phyloP scores from a whole-genome alignment of 2,888 invertebrate species.

The Buathra laborator region DNA sequence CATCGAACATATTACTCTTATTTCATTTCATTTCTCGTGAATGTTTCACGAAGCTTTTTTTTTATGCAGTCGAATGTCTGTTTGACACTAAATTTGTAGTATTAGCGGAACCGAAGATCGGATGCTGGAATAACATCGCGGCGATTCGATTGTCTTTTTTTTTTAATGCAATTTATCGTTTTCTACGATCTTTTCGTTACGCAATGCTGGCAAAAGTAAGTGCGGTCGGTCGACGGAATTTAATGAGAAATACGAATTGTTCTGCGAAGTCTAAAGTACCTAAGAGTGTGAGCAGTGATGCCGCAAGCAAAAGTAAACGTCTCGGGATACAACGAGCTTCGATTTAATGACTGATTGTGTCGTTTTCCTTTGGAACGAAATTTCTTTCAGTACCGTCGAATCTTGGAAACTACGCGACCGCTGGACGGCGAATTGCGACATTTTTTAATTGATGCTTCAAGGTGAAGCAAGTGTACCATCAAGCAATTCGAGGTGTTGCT shows the following conservation, averaged over 20 bases:
- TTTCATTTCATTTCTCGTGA: background rate
- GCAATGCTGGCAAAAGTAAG: conserved; percentile 6
- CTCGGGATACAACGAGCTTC: conserved; percentile 9
- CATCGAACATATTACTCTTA: background rate
- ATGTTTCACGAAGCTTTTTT: background rate
- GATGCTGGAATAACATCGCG: background rate
- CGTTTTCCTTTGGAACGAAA: background rate
- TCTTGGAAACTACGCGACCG: background rate
- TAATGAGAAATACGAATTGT: conserved; percentile 24
- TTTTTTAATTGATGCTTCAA: background rate
- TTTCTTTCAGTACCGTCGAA: background rate
- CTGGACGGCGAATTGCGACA: conserved; percentile 11
- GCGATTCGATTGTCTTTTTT: background rate
- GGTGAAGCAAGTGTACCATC: background rate
- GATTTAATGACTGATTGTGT: conserved; percentile 10
- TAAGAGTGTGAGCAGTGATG: background rate
- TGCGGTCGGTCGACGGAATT: conserved; percentile 24
- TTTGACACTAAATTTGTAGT: background rate
- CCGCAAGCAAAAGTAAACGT: conserved; percentile 18
- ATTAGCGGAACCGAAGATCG: background rate
- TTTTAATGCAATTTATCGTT: background rate
- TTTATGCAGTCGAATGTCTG: background rate
- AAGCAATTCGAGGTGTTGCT: background rate
- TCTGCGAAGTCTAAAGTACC: background rate
- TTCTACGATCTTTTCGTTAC: background rate